phyloP scores from a whole-genome alignment of 2,113 vertebrate species.

The Heliornis fulica region DNA sequence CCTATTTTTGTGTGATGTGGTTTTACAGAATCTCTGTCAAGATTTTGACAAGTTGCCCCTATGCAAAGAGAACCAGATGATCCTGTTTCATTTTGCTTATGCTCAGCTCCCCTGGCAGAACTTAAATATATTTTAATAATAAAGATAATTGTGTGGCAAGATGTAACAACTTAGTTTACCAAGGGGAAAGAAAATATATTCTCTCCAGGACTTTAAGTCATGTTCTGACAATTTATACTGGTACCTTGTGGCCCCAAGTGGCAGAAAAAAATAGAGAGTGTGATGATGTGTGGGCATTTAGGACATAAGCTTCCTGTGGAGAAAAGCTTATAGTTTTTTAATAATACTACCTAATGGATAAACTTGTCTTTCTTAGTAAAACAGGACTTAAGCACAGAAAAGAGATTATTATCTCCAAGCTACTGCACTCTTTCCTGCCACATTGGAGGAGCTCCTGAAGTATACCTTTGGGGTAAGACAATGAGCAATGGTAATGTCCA shows the following conservation, averaged over 20 bases:
- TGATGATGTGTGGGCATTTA: not conserved
- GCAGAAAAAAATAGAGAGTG: not conserved
- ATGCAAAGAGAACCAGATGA: conserved; percentile 28
- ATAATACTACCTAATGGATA: not conserved
- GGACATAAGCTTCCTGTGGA: not conserved
- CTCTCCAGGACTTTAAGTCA: not conserved
- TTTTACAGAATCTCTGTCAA: not conserved
- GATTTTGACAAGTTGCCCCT: not conserved
- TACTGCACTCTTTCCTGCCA: not conserved
- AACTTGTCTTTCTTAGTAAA: not conserved
- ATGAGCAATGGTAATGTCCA: not conserved
- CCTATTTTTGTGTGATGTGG: conserved; percentile 6
- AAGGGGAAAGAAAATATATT: not conserved
- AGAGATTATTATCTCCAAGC: not conserved
- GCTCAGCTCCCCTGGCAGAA: not conserved
- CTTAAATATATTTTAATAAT: not conserved
- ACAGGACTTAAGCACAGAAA: not conserved
- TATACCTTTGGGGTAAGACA: not conserved
- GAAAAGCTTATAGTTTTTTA: not conserved
- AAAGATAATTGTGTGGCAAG: not conserved
- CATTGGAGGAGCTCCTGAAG: not conserved
- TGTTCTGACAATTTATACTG: not conserved
- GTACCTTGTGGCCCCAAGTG: fast-evolving
- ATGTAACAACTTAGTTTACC: not conserved
- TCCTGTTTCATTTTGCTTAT: conserved; percentile 44